Evolutionary conservation across 2,888 invertebrate genomes (phyloP).

Genomic region (Agonopterix arenella): DNA sequence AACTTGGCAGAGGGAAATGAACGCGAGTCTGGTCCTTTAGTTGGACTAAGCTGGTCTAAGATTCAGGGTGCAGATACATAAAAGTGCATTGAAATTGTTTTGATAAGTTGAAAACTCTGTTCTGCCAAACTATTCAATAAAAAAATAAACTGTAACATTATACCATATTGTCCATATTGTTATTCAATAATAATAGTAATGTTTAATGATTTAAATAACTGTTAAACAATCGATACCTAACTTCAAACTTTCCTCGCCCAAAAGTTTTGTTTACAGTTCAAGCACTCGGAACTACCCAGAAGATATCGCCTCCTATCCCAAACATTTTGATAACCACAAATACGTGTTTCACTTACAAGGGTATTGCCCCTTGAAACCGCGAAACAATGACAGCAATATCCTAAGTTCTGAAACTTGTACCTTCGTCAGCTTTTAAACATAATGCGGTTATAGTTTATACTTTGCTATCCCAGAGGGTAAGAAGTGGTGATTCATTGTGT

Average conservation of each 20-base stretch:
- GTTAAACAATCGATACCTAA: not conserved
- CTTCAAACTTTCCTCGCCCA: conserved; percentile 2
- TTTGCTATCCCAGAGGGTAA: too few relatives aligned
- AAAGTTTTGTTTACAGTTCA: conserved; percentile 19
- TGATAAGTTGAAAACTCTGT: too few relatives aligned
- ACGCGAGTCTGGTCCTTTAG: too few relatives aligned
- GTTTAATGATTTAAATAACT: not conserved
- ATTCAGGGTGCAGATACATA: too few relatives aligned
- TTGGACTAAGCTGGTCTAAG: too few relatives aligned
- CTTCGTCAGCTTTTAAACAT: conserved; percentile 39
- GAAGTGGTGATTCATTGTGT: too few relatives aligned
- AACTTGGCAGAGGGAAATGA: too few relatives aligned
- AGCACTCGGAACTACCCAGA: conserved; percentile 29
- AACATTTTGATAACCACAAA: conserved; percentile 51
- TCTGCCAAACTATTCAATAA: too few relatives aligned
- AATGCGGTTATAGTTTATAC: not conserved
- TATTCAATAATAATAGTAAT: too few relatives aligned
- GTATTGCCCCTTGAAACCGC: conserved; percentile 35
- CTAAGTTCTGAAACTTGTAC: conserved; percentile 52
- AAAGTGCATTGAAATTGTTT: too few relatives aligned
- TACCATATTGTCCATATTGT: too few relatives aligned
- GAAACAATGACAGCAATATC: conserved; percentile 54
- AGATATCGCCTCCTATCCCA: conserved; percentile 31
- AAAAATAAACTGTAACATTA: too few relatives aligned
- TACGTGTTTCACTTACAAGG: conserved; percentile 49